Evolutionary conservation across 2,888 invertebrate genomes (phyloP), one percentile per base, ranked within the genome.

Genomic region (Pyrrhopygopsis socrates): DNA sequence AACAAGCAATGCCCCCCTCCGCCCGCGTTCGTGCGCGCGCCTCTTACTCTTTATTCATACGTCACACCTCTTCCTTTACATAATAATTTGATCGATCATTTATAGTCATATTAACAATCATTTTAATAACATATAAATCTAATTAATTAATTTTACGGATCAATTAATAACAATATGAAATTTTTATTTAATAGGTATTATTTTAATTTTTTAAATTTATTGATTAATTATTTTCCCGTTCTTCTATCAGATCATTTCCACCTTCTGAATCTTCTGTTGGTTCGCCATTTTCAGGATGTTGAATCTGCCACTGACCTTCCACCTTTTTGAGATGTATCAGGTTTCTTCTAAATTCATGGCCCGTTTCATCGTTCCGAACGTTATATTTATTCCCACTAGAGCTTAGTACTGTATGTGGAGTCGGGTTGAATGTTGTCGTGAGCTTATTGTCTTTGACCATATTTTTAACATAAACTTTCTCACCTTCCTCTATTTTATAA

Each of bases 391-490:
- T 30, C 29, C 68, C n/a, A 22, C 68, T 30, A 45, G 68, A 41
- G 3, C 34, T 29, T 41, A 38, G 38, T 24, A 68, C 68, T 15
- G 38, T 38, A 41, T 68, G 68, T 27, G 65, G 65, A 30, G 67
- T 67, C 2, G 67, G 67, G 9, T 67, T 67, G 30, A 68, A 68
- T 13, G 68, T 77, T 41, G 65, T 67, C 38, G 67, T 82, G 9
- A 92, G 60, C 45, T 90, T 91, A 76, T 92, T 91, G 2, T 63
- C 29, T 76, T 87, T 91, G 8, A 50, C 81, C 45, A 88, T 71
- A 38, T 92, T 86, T 60, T 87, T 93, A 0, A 91, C 54, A 68
- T 93, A 93, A 2, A 92, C 90, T 68, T 89, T 92, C 29, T 92
- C 90, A 58, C 93, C 93, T 34, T 29, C 22, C 50, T 29, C 18